Evolutionary conservation across 2,797 vertebrate genomes (phyloP), one percentile per base, ranked within the genome.

Genomic region (Sciurus vulgaris): DNA sequence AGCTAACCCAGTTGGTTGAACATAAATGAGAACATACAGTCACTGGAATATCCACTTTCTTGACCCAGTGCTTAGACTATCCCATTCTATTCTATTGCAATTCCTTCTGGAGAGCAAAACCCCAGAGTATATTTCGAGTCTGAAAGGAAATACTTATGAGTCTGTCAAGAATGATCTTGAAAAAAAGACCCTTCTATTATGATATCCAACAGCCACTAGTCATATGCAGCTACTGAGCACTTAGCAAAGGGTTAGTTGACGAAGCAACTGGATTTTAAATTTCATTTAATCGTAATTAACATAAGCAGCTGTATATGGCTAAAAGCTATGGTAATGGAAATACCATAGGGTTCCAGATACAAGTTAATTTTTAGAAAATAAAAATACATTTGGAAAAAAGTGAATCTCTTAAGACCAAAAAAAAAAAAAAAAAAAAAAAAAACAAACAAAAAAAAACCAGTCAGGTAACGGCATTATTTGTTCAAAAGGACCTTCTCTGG

Each of bases 401-500:
- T 26, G 22, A 77, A 14, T 77, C 4, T 79, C 91, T 92, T 81
- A 85, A 70, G 26, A 81, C 11, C n/a, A 59, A 63, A 82, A 28
- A 79, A 95, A 94, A 81, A 69, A 82, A n/a, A n/a, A n/a, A n/a
- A n/a, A n/a, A n/a, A n/a, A n/a, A n/a, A 69, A n/a, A n/a, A n/a
- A n/a, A n/a, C n/a, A n/a, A n/a, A n/a, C n/a, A n/a, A 33, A 44
- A 44, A 82, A 28, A 79, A 95, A 94, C 77, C 11, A 85, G 73
- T 11, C n/a, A 92, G 69, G 30, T 69, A 65, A 94, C 91, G 47
- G 65, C 47, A 89, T 83, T 67, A 81, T 78, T 79, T 89, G 15
- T 79, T 95, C 69, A 95, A 93, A 97, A 87, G 76, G 33, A 87
- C n/a, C 59, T 14, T 96, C 89, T 94, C n/a, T 88, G 49, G 65